Evolutionary conservation across 2,113 vertebrate genomes (phyloP), one percentile per base, ranked within the genome.

Genomic region (Aegotheles bennettii): DNA sequence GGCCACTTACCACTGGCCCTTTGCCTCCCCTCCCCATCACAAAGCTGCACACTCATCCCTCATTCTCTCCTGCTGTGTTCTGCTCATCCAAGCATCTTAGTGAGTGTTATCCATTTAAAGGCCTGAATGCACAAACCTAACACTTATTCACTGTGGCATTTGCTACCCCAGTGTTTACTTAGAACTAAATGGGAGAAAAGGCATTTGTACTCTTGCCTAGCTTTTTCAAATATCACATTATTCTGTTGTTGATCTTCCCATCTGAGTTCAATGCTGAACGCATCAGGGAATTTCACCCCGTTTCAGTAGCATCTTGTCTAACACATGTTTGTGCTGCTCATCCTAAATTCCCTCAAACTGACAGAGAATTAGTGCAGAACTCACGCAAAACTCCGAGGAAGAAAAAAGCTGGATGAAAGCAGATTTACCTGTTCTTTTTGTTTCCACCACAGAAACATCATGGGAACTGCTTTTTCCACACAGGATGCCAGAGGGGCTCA

Each of bases 91-190:
- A 73, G 15, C 26, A 69, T 31, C 12, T 21, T n/a, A 33, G 36
- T 1, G 1, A 75, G 24, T 0, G 0, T n/a, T 10, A 65, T 0
- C n/a, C 63, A 43, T 51, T 13, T 50, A 48, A 73, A 74, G 78
- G 42, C 71, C 70, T 57, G 1, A 83, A 45, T 5, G 84, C 65
- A 81, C 56, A 74, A 24, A 84, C 23, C n/a, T 38, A 50, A 14
- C 33, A 29, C 63, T 71, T 36, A 59, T 42, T 43, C 74, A 29
- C 48, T 35, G 54, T 9, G 33, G 47, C 47, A 78, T 84, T 26
- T 81, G 75, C n/a, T 59, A 33, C 54, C 68, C 42, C 63, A 33
- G 16, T 25, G 57, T 73, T 77, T 63, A 89, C 42, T 50, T 40
- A 35, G 29, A 40, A 21, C 23, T 42, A 63, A 24, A 10, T 5